A percentile compares a stretch with the other conserved stretches of the same genome.
Conservation (phyloP, 2,797 vertebrate species). For the Halcyon chelicuti region DNA sequence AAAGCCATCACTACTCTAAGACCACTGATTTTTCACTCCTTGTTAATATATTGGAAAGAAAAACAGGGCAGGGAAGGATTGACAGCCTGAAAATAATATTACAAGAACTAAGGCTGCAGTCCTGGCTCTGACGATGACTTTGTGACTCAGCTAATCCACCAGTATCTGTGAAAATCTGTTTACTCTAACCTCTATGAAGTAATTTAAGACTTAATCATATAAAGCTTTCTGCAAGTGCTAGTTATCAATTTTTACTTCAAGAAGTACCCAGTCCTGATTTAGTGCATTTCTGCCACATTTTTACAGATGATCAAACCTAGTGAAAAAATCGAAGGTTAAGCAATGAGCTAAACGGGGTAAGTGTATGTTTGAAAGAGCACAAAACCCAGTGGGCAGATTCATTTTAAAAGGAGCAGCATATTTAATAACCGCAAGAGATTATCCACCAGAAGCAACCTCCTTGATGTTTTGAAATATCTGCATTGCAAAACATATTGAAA, state of each 20-base stretch:
- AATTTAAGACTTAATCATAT: not conserved
- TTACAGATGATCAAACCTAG: not conserved
- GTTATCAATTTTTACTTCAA: not conserved
- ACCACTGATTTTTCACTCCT: rapidly evolving
- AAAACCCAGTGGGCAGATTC: not conserved
- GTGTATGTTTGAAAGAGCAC: not conserved
- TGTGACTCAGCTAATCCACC: not conserved
- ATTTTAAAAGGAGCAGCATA: not conserved
- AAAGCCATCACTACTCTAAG: not conserved
- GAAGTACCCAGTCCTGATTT: not conserved
- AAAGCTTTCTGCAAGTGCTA: not conserved
- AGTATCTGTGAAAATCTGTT: not conserved
- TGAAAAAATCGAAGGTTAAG: not conserved
- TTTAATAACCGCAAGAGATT: not conserved
- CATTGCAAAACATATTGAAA: not conserved
- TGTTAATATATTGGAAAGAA: not conserved
- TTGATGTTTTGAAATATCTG: not conserved
- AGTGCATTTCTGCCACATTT: not conserved
- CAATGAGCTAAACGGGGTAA: not conserved
- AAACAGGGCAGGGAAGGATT: not conserved
- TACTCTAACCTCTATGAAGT: not conserved
- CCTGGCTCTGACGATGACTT: not conserved
- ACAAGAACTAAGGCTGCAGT: not conserved
- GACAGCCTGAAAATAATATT: not conserved
- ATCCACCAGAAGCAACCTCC: not conserved